Conservation (phyloP, 1,140 invertebrate species). For the Chrysopa pallens region DNA sequence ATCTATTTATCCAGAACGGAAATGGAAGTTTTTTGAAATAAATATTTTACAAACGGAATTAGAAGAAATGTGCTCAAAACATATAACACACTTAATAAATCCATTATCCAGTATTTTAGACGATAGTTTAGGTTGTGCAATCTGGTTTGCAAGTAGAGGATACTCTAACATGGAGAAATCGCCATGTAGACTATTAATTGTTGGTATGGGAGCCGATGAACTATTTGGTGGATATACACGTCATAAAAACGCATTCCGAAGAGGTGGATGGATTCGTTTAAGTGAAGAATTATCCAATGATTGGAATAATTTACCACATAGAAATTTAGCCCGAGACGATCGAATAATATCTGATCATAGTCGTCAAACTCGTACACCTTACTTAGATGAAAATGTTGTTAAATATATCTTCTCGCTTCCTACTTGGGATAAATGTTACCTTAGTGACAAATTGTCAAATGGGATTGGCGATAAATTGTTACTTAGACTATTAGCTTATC, state of each 20-base stretch:
- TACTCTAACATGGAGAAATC: constrained; percentile 31
- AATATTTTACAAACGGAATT: constrained; percentile 60
- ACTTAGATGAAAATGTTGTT: constrained; percentile 81
- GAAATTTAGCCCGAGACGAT: constrained; percentile 91
- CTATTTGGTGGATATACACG: constrained; percentile 86
- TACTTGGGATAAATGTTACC: constrained; percentile 42
- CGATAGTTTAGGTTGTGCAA: constrained; percentile 82
- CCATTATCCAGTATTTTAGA: constrained; percentile 80
- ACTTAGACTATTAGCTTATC: constrained; percentile 56
- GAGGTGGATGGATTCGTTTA: constrained; percentile 45
- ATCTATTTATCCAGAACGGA: constrained; percentile 41
- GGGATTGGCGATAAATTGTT: constrained; percentile 91
- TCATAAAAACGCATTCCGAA: constrained; percentile 56
- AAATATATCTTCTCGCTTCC: constrained; percentile 48
- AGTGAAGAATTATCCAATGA: constrained; percentile 54
- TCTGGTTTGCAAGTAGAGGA: constrained; percentile 87
- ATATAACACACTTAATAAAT: constrained; percentile 60
- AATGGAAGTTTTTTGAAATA: constrained; percentile 41
- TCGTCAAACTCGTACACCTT: constrained; percentile 70
- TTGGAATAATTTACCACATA: constrained; percentile 65
- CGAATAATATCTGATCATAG: constrained; percentile 65
- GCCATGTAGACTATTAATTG: constrained; percentile 53
- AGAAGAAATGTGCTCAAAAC: constrained; percentile 26
- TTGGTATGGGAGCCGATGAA: constrained; percentile 95
- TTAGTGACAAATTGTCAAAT: constrained; percentile 30